Evolutionary conservation across 2,113 vertebrate genomes (phyloP), one percentile per base, ranked within the genome.

Genomic region (Monopterus albus): DNA sequence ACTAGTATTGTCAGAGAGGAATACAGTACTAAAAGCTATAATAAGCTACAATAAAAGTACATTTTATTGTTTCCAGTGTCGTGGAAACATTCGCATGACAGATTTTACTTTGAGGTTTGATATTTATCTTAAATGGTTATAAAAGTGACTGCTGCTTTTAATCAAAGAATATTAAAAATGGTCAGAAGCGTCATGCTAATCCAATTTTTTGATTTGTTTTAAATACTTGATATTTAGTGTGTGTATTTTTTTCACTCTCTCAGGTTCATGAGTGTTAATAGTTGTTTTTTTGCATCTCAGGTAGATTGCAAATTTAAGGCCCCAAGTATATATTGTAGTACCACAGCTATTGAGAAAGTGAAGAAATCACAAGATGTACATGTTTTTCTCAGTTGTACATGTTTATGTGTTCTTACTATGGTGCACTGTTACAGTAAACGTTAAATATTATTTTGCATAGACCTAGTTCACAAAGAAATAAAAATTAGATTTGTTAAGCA

Each of bases 241-340:
- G 70, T 88, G n/a, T n/a, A n/a, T 83, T 84, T 78, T 90, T 82
- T 91, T 83, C 86, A 87, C 87, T 91, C 87, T 92, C 92, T 93
- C 91, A 94, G 92, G 92, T 93, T 92, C 88, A 91, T 88, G 85
- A 90, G 83, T 88, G 87, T 91, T 86, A 75, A 87, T 85, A 82
- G 80, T 88, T 89, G 77, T 87, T 91, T 88, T 88, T 92, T 92
- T 94, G 93, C 93, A 93, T 94, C 93, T 94, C 93, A 94, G 93
- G 93, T 93, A 93, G 92, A 93, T 85, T 91, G 87, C 92, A 92
- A 93, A 90, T 70, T 49, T 72, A 84, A 67, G 77, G 52, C 88
- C 91, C 85, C 69, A 40, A 85, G 75, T 88, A 86, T 86, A 85
- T 84, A 86, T 78, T 85, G 83, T 87, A 88, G 87, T 88, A 84